Percentiles rank a stretch among this genome's conserved stretches.
Evolutionary conservation across 2,113 vertebrate species (phyloP).

Genomic region (Limanda limanda): DNA sequence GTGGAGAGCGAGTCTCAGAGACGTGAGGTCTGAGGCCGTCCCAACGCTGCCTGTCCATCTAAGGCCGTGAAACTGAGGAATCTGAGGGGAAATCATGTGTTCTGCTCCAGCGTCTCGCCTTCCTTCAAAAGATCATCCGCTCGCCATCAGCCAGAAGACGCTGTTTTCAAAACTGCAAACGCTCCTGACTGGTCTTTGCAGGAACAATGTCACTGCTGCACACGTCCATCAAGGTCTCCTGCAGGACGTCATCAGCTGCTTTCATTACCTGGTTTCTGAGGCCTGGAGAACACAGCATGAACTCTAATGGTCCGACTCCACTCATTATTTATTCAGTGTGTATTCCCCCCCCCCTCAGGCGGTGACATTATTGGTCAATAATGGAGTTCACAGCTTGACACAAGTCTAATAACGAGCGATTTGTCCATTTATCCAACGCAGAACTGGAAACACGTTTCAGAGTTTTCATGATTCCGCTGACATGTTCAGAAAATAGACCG

Average conservation of each 20-base stretch:
- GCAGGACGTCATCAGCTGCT: conserved; percentile 15
- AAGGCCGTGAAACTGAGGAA: conserved; percentile 49
- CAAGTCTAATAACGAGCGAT: conserved; percentile 13
- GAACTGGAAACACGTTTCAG: background rate
- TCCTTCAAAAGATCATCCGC: conserved; percentile 17
- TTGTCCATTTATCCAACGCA: conserved; percentile 6
- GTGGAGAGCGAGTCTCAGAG: no score
- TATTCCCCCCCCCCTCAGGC: background rate
- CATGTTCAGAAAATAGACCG: background rate
- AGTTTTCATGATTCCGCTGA: conserved; percentile 1
- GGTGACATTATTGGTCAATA: conserved; percentile 24
- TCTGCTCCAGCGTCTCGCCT: conserved; percentile 24
- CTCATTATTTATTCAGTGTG: conserved; percentile 55
- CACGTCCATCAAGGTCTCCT: conserved; percentile 52
- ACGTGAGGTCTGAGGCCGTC: no score
- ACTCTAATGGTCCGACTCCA: conserved; percentile 34
- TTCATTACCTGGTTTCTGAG: conserved; percentile 43
- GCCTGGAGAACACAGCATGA: conserved; percentile 48
- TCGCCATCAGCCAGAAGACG: no score
- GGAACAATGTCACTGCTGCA: no score
- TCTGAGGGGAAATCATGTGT: conserved; percentile 66
- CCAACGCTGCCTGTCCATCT: conserved; percentile 5
- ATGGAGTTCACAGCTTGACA: conserved; percentile 11
- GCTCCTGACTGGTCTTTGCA: no score
- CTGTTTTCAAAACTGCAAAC: background rate